These are phyloP conservation scores for Willisornis vidua DNA, from an alignment of 2,113 vertebrate genomes.

Conservation along the genomic window DNA sequence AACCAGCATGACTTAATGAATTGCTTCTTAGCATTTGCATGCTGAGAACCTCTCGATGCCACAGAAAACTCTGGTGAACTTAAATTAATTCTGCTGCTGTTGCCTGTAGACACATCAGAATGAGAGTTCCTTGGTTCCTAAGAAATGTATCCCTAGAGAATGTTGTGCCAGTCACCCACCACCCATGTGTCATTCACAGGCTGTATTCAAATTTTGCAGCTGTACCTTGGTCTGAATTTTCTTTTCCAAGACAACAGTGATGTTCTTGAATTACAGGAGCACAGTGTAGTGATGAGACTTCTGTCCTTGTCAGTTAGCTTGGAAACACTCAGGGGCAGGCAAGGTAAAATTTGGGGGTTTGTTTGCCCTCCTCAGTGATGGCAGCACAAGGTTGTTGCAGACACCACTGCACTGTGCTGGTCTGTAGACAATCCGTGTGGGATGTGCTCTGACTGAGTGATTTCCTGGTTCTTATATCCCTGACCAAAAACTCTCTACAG, in stretches of 20 bases:
- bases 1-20: neutral
- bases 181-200: fast-evolving
- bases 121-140: neutral
- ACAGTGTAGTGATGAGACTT: neutral
- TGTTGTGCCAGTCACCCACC: neutral
- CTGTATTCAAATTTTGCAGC: neutral
- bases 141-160: neutral
- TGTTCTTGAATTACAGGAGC: neutral
- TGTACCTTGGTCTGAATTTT: neutral
- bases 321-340: neutral
- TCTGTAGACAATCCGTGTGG: neutral
- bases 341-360: neutral
- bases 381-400: neutral
- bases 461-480: neutral
- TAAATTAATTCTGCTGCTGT: neutral
- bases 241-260: neutral
- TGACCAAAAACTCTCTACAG: neutral
- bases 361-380: neutral
- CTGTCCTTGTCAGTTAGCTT: neutral
- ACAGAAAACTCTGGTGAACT: neutral
- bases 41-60: neutral
- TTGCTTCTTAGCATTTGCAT: neutral
- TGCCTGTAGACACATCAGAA: neutral
- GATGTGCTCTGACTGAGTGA: too few species aligned
- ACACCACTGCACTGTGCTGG: neutral